Conservation (phyloP, 2,888 invertebrate genomes). For the Macrophya alboannulata region DNA sequence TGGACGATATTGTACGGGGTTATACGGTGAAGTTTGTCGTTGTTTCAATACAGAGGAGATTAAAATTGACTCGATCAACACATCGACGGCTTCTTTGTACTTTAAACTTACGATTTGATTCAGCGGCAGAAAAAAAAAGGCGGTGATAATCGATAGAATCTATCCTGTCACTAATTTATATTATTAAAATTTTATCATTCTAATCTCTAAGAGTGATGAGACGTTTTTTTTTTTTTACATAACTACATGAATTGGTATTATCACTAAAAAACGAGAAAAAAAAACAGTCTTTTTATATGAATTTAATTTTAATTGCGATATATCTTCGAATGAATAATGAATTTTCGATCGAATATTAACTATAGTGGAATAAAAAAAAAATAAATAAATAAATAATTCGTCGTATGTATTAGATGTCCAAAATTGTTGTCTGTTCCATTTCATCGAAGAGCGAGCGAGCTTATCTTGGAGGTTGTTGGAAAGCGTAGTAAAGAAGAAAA, state of each 20-base stretch:
- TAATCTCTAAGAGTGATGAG: not conserved
- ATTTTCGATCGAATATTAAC: no score
- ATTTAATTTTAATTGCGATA: no score
- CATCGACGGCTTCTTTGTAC: not conserved
- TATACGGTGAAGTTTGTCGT: not conserved
- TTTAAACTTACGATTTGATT: not conserved
- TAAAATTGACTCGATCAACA: not conserved
- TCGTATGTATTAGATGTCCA: not conserved
- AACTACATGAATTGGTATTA: no score
- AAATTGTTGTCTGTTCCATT: not conserved
- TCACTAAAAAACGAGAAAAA: no score
- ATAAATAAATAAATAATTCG: not conserved
- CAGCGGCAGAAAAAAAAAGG: not conserved
- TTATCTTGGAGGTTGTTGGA: not conserved
- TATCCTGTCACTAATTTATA: not conserved
- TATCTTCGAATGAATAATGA: no score
- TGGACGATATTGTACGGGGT: constrained; percentile 30
- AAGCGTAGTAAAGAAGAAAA: not conserved
- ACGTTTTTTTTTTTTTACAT: no score
- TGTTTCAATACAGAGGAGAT: not conserved
- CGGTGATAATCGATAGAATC: not conserved
- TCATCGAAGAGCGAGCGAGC: not conserved
- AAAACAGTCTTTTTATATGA: no score
- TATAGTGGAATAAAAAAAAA: no score
- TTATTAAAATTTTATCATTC: not conserved